Base-by-base conservation (phyloP, 2,888 invertebrate species). In the Bombyx huttoni region DNA sequence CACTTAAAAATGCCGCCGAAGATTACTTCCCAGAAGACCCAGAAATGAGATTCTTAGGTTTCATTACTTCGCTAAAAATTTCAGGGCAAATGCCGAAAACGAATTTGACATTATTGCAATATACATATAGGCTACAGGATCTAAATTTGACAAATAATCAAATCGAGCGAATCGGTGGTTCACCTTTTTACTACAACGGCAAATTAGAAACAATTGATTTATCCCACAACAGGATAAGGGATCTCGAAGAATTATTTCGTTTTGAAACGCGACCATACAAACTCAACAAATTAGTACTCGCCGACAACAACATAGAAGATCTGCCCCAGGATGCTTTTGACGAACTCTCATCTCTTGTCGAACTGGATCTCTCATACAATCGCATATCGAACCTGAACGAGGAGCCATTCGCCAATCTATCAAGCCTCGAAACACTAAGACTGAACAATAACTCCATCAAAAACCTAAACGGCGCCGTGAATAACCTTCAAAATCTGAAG, bases 391-490 rank as follows among this genome's bases (percentile, higher is more conserved):
- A 79, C 53, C 58, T 87, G 6, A 77, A 63, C 0, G 75, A 73
- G 49, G 78, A 81, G 53, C 79, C 81, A 0, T 86, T 87, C 53
- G 59, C 54, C 3, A 80, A 81, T 59, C 64, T 87, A 46, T 81
- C 77, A 0, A 75, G 62, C 45, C 65, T 87, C 12, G 65, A 74
- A 58, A 61, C 61, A 12, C 63, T 87, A 1, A 72, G 63, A 52
- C 55, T 87, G 8, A 78, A 79, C 50, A 73, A 83, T 53, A 87
- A 87, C 47, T 66, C 57, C 52, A 85, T 87, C 1, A 72, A 73
- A 56, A 63, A 84, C 57, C 64, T 87, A 1, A 83, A 85, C 51
- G 85, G 85, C 1, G 86, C 85, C 8, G 64, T 88, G 7, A 84
- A 85, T 53, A 72, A 67, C 33, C 67, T 87, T 3, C 62, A 64